Evolutionary conservation across 2,113 vertebrate species (phyloP).

Genomic region (Forbesichthys agassizii): DNA sequence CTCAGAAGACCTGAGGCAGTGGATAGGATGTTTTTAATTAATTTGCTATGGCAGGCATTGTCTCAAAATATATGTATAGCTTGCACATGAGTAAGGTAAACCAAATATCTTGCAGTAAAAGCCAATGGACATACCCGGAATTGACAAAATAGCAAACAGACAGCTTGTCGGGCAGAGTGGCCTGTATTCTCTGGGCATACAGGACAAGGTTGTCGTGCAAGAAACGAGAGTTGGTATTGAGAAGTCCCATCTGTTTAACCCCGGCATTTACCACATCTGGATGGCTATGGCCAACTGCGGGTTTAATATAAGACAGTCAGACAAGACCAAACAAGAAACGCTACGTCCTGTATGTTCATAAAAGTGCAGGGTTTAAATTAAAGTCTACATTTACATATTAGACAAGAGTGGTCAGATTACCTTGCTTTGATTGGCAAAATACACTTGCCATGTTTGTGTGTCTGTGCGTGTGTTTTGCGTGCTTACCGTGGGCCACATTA

Average conservation of each 20-base stretch:
- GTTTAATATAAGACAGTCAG: neutral
- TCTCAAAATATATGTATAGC: no score
- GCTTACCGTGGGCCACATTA: conserved; percentile 94
- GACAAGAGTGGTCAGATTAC: no score
- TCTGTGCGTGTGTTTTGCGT: conserved; percentile 1
- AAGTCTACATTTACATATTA: neutral
- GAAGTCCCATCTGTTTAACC: conserved; percentile 88
- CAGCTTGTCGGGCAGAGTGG: conserved; percentile 86
- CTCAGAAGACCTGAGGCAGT: no score
- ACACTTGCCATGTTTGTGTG: no score
- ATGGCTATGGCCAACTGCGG: conserved; percentile 92
- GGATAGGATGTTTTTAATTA: no score
- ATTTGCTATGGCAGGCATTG: no score
- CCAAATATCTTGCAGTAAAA: neutral
- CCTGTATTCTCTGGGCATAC: conserved; percentile 86
- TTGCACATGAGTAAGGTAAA: no score
- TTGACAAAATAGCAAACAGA: conserved; percentile 97
- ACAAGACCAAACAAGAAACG: neutral
- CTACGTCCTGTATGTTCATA: neutral
- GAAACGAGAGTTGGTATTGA: conserved; percentile 96
- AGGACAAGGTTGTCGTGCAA: conserved; percentile 93
- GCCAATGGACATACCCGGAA: conserved; percentile 83
- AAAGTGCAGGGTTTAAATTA: neutral
- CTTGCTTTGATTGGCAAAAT: no score
- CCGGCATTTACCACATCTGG: conserved; percentile 89